Conservation (phyloP, 2,113 vertebrate genomes). For the Acrocephalus arundinaceus region DNA sequence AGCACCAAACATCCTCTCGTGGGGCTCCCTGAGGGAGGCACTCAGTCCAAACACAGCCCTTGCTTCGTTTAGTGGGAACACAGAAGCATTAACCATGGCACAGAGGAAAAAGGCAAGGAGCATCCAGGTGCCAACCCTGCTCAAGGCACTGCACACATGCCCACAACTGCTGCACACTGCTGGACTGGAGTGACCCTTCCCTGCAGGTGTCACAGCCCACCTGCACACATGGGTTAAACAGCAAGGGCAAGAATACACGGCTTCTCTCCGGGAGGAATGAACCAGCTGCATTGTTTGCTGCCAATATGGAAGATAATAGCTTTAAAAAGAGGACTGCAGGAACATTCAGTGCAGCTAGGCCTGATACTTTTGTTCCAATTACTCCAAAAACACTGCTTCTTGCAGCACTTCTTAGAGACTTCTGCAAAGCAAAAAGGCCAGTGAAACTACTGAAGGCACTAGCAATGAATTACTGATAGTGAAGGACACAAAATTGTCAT, state of each 20-base stretch:
- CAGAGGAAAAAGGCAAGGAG: not conserved
- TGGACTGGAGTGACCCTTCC: not conserved
- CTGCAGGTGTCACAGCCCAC: rapidly evolving
- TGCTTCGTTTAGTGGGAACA: not conserved
- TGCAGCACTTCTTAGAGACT: not conserved
- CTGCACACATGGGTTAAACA: not conserved
- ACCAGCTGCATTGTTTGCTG: not conserved
- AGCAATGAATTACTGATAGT: not conserved
- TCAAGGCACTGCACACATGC: not conserved
- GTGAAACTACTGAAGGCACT: not conserved
- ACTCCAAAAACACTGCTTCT: not conserved
- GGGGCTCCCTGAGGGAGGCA: not conserved
- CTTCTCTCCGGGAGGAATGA: not conserved
- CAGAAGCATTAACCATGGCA: rapidly evolving
- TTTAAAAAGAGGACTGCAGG: not conserved
- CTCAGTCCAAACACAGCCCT: not conserved
- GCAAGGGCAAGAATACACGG: not conserved
- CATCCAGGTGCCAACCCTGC: no score
- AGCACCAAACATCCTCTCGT: rapidly evolving
- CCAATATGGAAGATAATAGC: rapidly evolving
- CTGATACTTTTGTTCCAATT: not conserved
- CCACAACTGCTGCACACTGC: rapidly evolving
- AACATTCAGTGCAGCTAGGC: not conserved
- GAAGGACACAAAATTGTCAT: not conserved
- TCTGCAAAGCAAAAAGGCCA: not conserved